Percentiles rank a stretch among this genome's conserved stretches.
Evolutionary conservation across 1,140 invertebrate genomes (phyloP).

Genomic region (Branchinecta lynchi): DNA sequence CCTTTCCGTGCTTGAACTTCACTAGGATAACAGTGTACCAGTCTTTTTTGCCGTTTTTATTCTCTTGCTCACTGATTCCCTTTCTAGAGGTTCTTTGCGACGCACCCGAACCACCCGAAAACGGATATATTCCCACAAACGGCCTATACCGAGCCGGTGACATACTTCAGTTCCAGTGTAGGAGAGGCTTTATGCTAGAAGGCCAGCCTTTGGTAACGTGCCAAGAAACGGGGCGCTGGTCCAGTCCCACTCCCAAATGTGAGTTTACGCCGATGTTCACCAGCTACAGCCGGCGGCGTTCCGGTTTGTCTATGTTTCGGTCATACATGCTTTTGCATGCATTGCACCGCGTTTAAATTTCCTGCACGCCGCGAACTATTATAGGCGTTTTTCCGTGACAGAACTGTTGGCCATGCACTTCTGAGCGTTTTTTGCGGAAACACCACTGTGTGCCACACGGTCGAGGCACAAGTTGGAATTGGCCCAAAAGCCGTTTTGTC

Average conservation of each 20-base stretch:
- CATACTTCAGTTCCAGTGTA: conserved; percentile 67
- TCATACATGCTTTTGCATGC: background rate
- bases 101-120: conserved; percentile 47
- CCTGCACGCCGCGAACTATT: background rate
- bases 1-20: too few species aligned
- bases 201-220: conserved; percentile 67
- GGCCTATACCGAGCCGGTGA: conserved; percentile 61
- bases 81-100: conserved; percentile 55
- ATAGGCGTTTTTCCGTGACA: too few species aligned
- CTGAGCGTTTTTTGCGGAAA: too few species aligned
- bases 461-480: too few species aligned
- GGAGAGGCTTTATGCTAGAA: conserved; percentile 71
- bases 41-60: too few species aligned
- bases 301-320: background rate
- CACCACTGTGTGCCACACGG: too few species aligned
- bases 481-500: too few species aligned
- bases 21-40: too few species aligned
- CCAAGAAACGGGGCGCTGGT: conserved; percentile 75
- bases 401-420: too few species aligned
- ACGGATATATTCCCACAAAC: conserved; percentile 55
- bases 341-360: background rate
- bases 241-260: conserved; percentile 63
- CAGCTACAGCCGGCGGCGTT: conserved; percentile 11
- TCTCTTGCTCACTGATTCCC: background rate
- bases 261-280: conserved; percentile 30